Base-by-base conservation (phyloP, 2,797 vertebrate species). In the Pogoniulus pusillus region DNA sequence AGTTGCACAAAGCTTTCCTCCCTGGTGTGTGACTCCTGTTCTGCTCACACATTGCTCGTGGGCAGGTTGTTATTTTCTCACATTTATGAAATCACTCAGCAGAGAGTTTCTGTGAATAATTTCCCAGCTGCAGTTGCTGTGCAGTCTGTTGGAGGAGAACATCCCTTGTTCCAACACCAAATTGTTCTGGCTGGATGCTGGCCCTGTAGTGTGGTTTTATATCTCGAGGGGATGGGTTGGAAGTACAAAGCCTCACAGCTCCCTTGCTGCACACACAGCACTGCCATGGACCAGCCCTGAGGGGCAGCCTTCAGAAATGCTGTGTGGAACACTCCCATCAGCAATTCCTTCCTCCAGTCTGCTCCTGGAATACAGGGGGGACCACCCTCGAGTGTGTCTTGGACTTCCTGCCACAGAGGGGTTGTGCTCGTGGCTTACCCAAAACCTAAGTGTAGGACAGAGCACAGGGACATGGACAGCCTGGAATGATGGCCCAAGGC, bases 41-140 rank as follows among this genome's bases (percentile, higher is more conserved):
- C 53, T 80, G 45, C 45, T 91, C 80, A 87, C 73, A 41, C 45
- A 24, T 35, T 37, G 35, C 45, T 84, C 0, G 3, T 87, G 47
- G 82, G 77, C 60, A 90, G 53, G 49, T 32, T 43, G 58, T n/a
- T 66, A 54, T 86, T 90, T 83, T 84, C 84, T 85, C 63, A 79
- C 73, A 72, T 85, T 62, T 81, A 39, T 73, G 64, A 63, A 91
- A 63, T 58, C 76, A 65, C 43, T 82, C 75, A 24, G 15, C 27
- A 39, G 23, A 54, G 63, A 57, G 8, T 59, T 82, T 79, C 75
- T 73, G 75, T 45, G 69, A 82, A 66, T 47, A 58, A 51, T 72
- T 92, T 72, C 78, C 62, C 73, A 81, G 60, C 37, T 76, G 43
- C 60, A 73, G 35, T 51, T 86, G 58, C 60, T 76, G 55, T 90